Percentiles rank a stretch among this genome's conserved stretches.
Evolutionary conservation across 1,140 invertebrate species (phyloP).

Genomic region (Hetaerina americana): DNA sequence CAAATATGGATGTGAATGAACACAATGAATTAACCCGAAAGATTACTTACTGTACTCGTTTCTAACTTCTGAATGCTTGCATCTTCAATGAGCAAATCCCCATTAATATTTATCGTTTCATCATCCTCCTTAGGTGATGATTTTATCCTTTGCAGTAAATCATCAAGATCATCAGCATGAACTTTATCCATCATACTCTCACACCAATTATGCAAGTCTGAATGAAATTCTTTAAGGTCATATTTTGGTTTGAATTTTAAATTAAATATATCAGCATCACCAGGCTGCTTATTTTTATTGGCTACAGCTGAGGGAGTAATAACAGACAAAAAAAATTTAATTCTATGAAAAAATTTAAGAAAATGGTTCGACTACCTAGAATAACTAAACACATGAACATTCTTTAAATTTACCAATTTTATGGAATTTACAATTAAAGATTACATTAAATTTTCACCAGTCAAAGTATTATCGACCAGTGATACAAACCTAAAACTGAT

Average conservation of each 20-base stretch:
- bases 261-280: conserved; percentile 6
- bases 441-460: too few species aligned
- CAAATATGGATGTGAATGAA: too few species aligned
- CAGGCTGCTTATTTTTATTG: conserved; percentile 5
- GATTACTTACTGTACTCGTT: background rate
- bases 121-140: background rate
- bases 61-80: background rate
- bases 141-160: background rate
- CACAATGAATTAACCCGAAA: too few species aligned
- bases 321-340: conserved; percentile 6
- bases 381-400: too few species aligned
- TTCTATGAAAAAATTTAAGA: too few species aligned
- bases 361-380: too few species aligned
- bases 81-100: background rate
- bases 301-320: conserved; percentile 1
- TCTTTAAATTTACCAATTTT: too few species aligned
- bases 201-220: background rate
- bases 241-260: background rate
- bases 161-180: background rate
- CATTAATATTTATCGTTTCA: background rate
- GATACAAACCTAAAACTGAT: conserved; percentile 2
- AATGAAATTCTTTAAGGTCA: background rate
- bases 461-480: too few species aligned
- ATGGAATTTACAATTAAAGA: too few species aligned
- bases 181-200: background rate